A percentile compares a stretch with the other conserved stretches of the same genome.
phyloP scores from a whole-genome alignment of 2,888 invertebrate species.

The Andricus quercusramuli region DNA sequence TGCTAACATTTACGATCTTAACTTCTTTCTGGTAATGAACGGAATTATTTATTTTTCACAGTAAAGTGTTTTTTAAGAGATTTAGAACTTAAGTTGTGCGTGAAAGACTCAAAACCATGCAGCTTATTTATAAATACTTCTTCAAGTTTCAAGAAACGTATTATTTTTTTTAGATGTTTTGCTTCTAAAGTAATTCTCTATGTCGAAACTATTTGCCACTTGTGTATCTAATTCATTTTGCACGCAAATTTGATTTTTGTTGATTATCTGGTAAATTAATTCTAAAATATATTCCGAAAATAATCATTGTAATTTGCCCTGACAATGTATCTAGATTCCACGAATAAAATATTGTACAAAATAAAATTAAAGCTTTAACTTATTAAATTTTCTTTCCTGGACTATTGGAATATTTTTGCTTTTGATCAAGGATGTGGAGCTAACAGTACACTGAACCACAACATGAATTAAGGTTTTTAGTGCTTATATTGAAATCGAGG shows the following conservation, averaged over 20 bases:
- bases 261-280: background rate
- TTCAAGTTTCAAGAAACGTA: background rate
- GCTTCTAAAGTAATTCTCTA: background rate
- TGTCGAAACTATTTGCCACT: background rate
- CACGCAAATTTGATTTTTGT: background rate
- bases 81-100: background rate
- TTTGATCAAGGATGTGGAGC: no score
- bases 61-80: background rate
- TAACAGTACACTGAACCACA: no score
- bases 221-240: background rate
- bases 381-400: background rate
- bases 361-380: background rate
- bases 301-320: constrained; percentile 34
- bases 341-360: constrained; percentile 39
- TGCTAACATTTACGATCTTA: background rate
- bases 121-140: constrained; percentile 6
- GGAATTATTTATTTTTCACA: constrained; percentile 21
- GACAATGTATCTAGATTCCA: constrained; percentile 34
- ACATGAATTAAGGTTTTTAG: no score
- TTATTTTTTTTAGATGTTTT: background rate
- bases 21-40: background rate
- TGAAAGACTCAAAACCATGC: constrained; percentile 1
- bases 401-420: background rate
- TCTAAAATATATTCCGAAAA: background rate
- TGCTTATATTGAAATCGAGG: no score